phyloP scores from a whole-genome alignment of 2,113 vertebrate genomes.

The Hemibagrus wyckioides region DNA sequence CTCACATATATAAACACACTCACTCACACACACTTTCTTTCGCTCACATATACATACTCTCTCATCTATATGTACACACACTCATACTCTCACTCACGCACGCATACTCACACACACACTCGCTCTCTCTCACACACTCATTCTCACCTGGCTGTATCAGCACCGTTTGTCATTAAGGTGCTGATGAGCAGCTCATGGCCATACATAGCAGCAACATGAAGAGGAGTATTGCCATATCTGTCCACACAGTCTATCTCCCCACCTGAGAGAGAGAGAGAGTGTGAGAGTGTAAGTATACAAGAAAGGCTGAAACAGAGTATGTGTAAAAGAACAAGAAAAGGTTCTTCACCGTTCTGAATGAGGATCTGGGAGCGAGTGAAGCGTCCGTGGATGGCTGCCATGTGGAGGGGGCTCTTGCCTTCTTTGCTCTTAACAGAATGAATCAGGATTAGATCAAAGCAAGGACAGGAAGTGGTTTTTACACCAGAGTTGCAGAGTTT shows the following conservation, averaged over 20 bases:
- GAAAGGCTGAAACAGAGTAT: neutral
- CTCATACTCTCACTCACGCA: neutral
- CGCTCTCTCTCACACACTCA: neutral
- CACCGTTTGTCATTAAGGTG: constrained; percentile 95
- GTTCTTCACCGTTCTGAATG: constrained; percentile 88
- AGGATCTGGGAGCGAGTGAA: constrained; percentile 98
- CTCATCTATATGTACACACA: too few species aligned
- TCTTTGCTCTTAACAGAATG: constrained; percentile 84
- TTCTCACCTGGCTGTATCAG: constrained; percentile 85
- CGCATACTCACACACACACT: neutral
- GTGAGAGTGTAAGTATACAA: too few species aligned
- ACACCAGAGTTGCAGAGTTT: neutral
- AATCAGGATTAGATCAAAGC: neutral
- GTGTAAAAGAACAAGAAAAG: neutral
- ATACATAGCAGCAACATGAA: constrained; percentile 93
- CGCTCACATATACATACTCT: too few species aligned
- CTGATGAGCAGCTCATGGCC: constrained; percentile 97
- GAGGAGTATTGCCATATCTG: constrained; percentile 91
- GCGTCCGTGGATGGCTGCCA: constrained; percentile 93
- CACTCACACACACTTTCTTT: too few species aligned
- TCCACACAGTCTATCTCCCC: constrained; percentile 93
- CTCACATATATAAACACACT: too few species aligned
- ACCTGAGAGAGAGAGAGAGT: constrained; percentile 69
- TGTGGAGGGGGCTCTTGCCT: constrained; percentile 94
- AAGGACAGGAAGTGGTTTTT: neutral